Evolutionary conservation across 1,140 invertebrate species (phyloP), one percentile per base, ranked within the genome.

Genomic region (Mactra quadrangularis): DNA sequence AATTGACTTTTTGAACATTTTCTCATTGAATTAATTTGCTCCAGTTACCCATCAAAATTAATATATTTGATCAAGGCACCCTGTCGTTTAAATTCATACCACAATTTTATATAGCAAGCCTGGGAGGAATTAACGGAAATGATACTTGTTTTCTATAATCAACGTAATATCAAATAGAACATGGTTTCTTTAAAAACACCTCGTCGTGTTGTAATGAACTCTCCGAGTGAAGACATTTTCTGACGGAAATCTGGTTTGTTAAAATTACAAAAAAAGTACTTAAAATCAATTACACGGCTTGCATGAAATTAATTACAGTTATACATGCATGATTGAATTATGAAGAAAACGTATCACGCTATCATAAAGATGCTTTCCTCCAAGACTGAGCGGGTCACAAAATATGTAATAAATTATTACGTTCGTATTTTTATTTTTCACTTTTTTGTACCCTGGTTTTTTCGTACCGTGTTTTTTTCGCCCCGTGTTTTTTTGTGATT

Each of bases 281-380:
- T 41, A 55, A 55, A 66, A 66, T 66, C 45, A 68, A 50, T 68
- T 68, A 31, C 15, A 50, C 27, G 41, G 22, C 17, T 25, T 38
- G 64, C 17, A 27, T 7, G 64, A 68, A 47, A 68, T 68, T 68
- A 68, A 68, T 68, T 50, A 31, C 11, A 47, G 41, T 25, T 45
- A n/a, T 45, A 45, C 62, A 66, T 66, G 62, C 35, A 45, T 66
- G 29, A 7, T 13, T 45, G 38, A 66, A 25, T 25, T 62, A 6
- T 66, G 25, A 45, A 35, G 35, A 35, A 66, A 25, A 66, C 11
- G 31, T 29, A 68, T 68, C 64, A 68, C 64, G 64, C 64, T 29
- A 68, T 68, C 15, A 7, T 41, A 15, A 15, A 41, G 38, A 41
- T 6, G 38, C 15, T 41, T 7, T 41, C 15, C 15, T 41, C 38